Percentiles rank a stretch among this genome's conserved stretches.
Evolutionary conservation across 2,888 invertebrate species (phyloP).

Genomic region (Phyto melanocephala): DNA sequence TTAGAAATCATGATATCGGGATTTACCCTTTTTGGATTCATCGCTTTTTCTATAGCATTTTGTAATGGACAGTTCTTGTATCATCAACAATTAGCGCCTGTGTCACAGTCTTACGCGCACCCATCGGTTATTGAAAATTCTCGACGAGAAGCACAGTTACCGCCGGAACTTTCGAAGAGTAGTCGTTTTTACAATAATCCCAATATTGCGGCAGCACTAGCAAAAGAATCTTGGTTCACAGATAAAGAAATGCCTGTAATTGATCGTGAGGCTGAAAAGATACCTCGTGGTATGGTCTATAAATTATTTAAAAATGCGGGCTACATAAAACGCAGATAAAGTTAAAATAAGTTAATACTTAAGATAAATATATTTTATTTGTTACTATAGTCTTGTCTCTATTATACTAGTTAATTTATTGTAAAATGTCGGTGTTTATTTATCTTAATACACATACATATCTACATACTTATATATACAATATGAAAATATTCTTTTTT

Average conservation of each 20-base stretch:
- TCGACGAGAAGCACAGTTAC: slow-evolving; percentile 85
- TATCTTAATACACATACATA: background rate
- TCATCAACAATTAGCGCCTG: slow-evolving; percentile 69
- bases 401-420: background rate
- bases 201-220: slow-evolving; percentile 84
- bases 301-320: slow-evolving; percentile 87
- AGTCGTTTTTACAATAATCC: slow-evolving; percentile 87
- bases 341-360: background rate
- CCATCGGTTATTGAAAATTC: slow-evolving; percentile 87
- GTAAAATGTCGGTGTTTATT: background rate
- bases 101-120: slow-evolving; percentile 79
- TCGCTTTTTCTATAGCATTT: slow-evolving; percentile 40
- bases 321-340: slow-evolving; percentile 75
- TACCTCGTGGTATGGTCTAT: slow-evolving; percentile 87
- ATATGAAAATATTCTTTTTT: too few relatives aligned
- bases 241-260: slow-evolving; percentile 88
- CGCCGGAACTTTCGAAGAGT: slow-evolving; percentile 82
- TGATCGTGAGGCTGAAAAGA: slow-evolving; percentile 89
- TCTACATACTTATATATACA: too few relatives aligned
- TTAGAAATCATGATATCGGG: slow-evolving; percentile 45
- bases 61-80: slow-evolving; percentile 72
- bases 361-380: background rate
- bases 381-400: background rate
- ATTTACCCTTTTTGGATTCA: slow-evolving; percentile 21
- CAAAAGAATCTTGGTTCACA: slow-evolving; percentile 88